A percentile compares a stretch with the other conserved stretches of the same genome.
Conservation (phyloP, 2,797 vertebrate species). For the Syngnathus rostellatus region DNA sequence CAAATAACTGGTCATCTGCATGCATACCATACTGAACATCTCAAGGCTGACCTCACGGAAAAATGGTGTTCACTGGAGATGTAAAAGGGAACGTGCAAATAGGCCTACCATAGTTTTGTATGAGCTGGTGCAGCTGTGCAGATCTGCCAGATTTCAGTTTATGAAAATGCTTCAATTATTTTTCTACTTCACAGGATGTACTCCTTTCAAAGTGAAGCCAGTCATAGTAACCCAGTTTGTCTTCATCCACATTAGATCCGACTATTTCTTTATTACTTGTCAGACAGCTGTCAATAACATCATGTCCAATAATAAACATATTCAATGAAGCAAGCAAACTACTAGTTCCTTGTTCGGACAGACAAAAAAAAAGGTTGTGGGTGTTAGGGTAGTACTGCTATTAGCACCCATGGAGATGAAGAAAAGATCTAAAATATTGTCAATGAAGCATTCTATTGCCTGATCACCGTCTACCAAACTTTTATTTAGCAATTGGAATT, state of each 20-base stretch:
- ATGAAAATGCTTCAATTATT: not conserved
- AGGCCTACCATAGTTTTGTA: constrained; percentile 4
- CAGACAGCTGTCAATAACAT: not conserved
- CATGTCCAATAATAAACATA: not conserved
- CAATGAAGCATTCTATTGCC: not conserved
- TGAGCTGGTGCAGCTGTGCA: constrained; percentile 2
- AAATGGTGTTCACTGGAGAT: constrained; percentile 13
- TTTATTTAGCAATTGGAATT: not conserved
- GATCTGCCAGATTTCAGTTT: not conserved
- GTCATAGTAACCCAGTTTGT: not conserved
- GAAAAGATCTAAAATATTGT: not conserved
- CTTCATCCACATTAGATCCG: not conserved
- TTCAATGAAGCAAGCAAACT: not conserved
- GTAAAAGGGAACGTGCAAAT: constrained; percentile 23
- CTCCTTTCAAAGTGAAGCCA: not conserved
- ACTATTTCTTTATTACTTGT: not conserved
- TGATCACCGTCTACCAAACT: not conserved
- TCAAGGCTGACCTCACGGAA: constrained; percentile 33
- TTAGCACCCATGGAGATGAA: not conserved
- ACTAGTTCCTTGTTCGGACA: not conserved
- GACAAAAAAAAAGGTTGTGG: not conserved
- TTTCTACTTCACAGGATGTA: not conserved
- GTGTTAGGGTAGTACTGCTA: not conserved
- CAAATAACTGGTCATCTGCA: constrained; percentile 26
- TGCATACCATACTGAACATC: constrained; percentile 27